These are phyloP conservation scores for Pedicia rivosa DNA, from an alignment of 2,888 invertebrate species.

Conservation along the genomic window DNA sequence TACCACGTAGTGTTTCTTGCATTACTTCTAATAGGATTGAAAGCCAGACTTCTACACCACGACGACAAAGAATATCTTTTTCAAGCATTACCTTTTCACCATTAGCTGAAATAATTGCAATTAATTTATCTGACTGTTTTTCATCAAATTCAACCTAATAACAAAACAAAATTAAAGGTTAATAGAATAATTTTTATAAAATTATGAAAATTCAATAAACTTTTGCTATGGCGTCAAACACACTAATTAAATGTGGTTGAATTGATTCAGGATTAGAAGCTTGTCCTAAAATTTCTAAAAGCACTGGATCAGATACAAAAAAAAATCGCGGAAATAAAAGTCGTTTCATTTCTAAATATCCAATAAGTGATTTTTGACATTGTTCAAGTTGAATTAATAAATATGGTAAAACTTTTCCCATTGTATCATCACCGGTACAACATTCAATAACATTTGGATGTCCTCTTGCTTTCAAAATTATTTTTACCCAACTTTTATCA, in stretches of 20 bases:
- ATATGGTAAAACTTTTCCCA: slow-evolving; percentile 58
- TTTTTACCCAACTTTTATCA: slow-evolving; percentile 67
- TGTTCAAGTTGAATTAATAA: slow-evolving; percentile 65
- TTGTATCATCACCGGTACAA: slow-evolving; percentile 62
- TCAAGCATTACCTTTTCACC: slow-evolving; percentile 45
- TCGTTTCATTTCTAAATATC: slow-evolving; percentile 61
- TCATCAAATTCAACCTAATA: slow-evolving; percentile 49
- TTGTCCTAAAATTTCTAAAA: slow-evolving; percentile 71
- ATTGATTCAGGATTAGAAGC: slow-evolving; percentile 70
- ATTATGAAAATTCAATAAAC: slow-evolving; percentile 30
- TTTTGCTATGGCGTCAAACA: slow-evolving; percentile 61
- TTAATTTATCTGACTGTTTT: slow-evolving; percentile 50
- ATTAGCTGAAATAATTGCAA: slow-evolving; percentile 54
- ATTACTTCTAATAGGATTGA: slow-evolving; percentile 48
- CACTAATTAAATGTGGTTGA: slow-evolving; percentile 56
- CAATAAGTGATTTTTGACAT: slow-evolving; percentile 65
- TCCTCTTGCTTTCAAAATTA: slow-evolving; percentile 67
- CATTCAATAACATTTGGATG: slow-evolving; percentile 59
- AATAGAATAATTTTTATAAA: not conserved
- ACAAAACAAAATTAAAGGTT: not conserved
- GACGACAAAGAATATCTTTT: slow-evolving; percentile 44
- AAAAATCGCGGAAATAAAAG: slow-evolving; percentile 69
- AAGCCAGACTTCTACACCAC: slow-evolving; percentile 70
- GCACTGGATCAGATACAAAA: slow-evolving; percentile 70
- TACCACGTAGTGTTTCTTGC: slow-evolving; percentile 48